phyloP scores from a whole-genome alignment of 1,140 invertebrate genomes.

The Brachionus sp. region DNA sequence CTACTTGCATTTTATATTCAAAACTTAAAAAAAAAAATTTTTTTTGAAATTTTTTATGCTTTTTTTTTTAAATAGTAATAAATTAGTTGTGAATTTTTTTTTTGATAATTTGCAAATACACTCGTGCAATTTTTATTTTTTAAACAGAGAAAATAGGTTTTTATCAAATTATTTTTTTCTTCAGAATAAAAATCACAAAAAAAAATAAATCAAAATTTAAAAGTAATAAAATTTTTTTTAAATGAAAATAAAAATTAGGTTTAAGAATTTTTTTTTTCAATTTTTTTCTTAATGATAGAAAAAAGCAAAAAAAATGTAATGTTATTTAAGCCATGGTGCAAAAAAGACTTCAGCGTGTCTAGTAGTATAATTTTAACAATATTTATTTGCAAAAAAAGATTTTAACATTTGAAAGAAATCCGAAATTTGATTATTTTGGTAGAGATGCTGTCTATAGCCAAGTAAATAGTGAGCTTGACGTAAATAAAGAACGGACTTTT shows the following conservation, averaged over 20 bases:
- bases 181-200: too few species aligned
- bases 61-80: neutral
- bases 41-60: constrained; percentile 17
- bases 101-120: neutral
- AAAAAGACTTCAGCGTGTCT: neutral
- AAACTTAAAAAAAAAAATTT: neutral
- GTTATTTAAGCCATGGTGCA: neutral
- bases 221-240: too few species aligned
- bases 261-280: neutral
- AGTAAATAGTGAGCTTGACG: neutral
- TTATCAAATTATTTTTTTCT: neutral
- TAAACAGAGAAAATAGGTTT: neutral
- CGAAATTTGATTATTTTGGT: neutral
- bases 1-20: constrained; percentile 34
- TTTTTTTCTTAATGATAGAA: too few species aligned
- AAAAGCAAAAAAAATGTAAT: neutral
- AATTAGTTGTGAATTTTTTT: neutral
- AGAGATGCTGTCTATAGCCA: neutral
- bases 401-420: neutral
- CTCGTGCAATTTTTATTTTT: neutral
- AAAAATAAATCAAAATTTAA: too few species aligned
- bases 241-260: neutral
- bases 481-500: neutral
- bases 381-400: neutral
- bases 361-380: neutral